A percentile compares a stretch with the other conserved stretches of the same genome.
phyloP scores from a whole-genome alignment of 2,888 invertebrate species.

The Anoncus sp. region DNA sequence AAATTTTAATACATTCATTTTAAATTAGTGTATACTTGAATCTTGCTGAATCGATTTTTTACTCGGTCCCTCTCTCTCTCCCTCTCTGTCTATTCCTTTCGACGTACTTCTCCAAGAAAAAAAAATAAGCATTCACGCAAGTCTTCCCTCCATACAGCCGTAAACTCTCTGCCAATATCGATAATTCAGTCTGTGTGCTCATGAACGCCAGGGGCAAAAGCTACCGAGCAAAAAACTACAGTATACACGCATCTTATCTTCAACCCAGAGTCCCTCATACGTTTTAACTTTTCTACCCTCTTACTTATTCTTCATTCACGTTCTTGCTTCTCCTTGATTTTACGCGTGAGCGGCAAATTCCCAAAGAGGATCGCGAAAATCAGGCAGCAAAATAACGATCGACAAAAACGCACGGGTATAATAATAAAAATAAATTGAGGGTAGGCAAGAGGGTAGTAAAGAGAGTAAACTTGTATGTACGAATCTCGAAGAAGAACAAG shows the following conservation, averaged over 20 bases:
- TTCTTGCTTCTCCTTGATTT: background rate
- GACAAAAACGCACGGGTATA: slow-evolving; percentile 35
- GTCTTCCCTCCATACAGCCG: slow-evolving; percentile 19
- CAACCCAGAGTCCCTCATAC: slow-evolving; percentile 34
- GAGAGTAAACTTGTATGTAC: slow-evolving; percentile 1
- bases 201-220: slow-evolving; percentile 70
- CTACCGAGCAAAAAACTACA: slow-evolving; percentile 63
- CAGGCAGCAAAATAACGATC: slow-evolving; percentile 29
- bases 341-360: slow-evolving; percentile 20
- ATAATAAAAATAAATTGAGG: slow-evolving; percentile 49
- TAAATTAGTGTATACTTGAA: background rate
- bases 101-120: background rate
- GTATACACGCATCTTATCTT: slow-evolving; percentile 52
- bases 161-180: slow-evolving; percentile 77
- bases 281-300: slow-evolving; percentile 36
- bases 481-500: slow-evolving; percentile 32
- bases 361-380: slow-evolving; percentile 16
- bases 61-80: background rate
- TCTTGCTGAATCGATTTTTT: background rate
- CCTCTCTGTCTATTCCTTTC: background rate
- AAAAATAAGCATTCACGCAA: slow-evolving; percentile 33
- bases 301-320: slow-evolving; percentile 26
- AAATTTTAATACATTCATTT: background rate
- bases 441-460: background rate
- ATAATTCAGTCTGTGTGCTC: slow-evolving; percentile 76